Percentiles rank a stretch among this genome's conserved stretches.
Evolutionary conservation across 2,888 invertebrate genomes (phyloP).

Genomic region (Ophonus ardosiacus): DNA sequence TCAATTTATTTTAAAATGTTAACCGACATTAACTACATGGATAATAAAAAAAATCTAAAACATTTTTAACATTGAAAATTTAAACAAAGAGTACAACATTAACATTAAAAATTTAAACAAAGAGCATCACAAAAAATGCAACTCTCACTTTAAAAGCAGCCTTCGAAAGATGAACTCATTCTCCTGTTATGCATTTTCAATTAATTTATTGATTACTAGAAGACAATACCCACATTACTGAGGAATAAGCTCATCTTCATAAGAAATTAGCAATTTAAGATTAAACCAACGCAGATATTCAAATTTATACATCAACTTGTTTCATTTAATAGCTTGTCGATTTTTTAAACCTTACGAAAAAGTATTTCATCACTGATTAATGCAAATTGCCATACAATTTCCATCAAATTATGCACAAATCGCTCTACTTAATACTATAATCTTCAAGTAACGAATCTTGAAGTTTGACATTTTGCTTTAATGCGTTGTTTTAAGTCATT

Average conservation of each 20-base stretch:
- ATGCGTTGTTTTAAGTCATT: background rate
- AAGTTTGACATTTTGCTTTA: constrained; percentile 9
- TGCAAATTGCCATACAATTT: background rate
- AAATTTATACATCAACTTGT: background rate
- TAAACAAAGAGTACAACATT: constrained; percentile 19
- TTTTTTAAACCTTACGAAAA: background rate
- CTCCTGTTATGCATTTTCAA: constrained; percentile 24
- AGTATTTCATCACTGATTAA: background rate
- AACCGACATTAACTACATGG: background rate
- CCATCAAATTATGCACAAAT: background rate
- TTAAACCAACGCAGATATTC: constrained; percentile 4
- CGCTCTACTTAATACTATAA: background rate
- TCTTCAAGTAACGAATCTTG: background rate
- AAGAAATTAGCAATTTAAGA: background rate
- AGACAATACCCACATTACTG: constrained; percentile 14
- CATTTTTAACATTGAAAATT: background rate
- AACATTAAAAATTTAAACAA: constrained; percentile 6
- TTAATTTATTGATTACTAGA: constrained; percentile 5
- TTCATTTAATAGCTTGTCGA: background rate
- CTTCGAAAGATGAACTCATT: constrained; percentile 41
- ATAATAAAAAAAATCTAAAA: background rate
- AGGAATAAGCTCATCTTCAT: constrained; percentile 8
- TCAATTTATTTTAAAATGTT: background rate
- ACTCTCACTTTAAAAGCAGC: background rate
- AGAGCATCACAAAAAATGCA: constrained; percentile 21